A percentile compares a stretch with the other conserved stretches of the same genome.
Evolutionary conservation across 2,113 vertebrate species (phyloP).

Genomic region (Notarius quadriscutis): DNA sequence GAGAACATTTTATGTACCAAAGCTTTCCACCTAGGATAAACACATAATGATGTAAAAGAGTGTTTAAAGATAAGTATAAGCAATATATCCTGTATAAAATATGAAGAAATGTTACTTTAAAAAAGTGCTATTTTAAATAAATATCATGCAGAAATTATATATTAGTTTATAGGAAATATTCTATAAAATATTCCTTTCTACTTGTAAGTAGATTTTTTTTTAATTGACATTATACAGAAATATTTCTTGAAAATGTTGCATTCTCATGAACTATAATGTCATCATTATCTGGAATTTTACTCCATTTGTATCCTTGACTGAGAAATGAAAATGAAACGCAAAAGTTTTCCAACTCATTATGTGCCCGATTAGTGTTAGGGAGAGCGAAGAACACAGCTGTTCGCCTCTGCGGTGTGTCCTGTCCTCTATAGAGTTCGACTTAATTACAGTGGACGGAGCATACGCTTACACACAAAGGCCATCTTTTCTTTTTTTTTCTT

Average conservation of each 20-base stretch:
- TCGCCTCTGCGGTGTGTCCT: slow-evolving; percentile 60
- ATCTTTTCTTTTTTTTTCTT: slow-evolving; percentile 22
- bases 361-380: slow-evolving; percentile 51
- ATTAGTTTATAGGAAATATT: background rate
- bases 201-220: background rate
- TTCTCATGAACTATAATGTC: background rate
- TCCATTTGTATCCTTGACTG: background rate
- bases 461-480: slow-evolving; percentile 50
- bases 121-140: background rate
- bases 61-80: background rate
- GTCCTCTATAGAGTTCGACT: slow-evolving; percentile 64
- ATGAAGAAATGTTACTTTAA: too few species aligned
- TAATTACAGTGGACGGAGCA: slow-evolving; percentile 70
- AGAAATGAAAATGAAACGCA: background rate
- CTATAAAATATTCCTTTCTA: background rate
- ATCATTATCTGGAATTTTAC: background rate
- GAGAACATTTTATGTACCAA: background rate
- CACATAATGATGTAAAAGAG: slow-evolving; percentile 21
- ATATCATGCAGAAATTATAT: background rate
- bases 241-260: background rate
- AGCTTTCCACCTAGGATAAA: background rate
- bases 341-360: slow-evolving; percentile 19
- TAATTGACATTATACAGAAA: too few species aligned
- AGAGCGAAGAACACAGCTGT: slow-evolving; percentile 65
- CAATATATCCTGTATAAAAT: background rate